Conservation (phyloP, 2,888 invertebrate genomes). For the Diogma glabrata region DNA sequence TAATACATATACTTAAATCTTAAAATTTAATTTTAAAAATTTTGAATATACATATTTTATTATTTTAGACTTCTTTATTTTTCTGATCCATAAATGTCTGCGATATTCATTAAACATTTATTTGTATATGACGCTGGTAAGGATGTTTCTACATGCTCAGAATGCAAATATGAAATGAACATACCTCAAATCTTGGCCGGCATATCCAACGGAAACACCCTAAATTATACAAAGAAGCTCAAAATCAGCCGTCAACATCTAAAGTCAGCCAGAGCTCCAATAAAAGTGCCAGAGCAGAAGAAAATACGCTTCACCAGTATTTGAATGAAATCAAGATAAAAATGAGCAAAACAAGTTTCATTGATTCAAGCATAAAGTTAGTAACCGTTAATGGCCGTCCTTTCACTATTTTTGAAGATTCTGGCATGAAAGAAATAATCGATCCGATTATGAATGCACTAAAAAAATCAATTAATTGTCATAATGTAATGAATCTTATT, state of each 20-base stretch:
- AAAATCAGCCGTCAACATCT: conserved; percentile 8
- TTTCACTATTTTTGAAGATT: background rate
- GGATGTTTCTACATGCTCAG: conserved; percentile 3
- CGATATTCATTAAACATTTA: background rate
- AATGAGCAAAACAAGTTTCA: conserved; percentile 6
- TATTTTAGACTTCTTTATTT: too few species aligned
- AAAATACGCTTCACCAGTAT: conserved; percentile 7
- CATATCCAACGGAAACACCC: conserved; percentile 7
- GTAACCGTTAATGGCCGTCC: conserved; percentile 7
- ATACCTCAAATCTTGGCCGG: background rate
- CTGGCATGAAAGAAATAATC: too few species aligned
- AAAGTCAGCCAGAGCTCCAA: conserved; percentile 7
- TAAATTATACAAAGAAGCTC: conserved; percentile 7
- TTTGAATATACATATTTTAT: too few species aligned
- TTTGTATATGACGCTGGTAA: background rate
- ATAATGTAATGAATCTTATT: background rate
- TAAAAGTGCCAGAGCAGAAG: conserved; percentile 9
- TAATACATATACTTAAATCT: too few species aligned
- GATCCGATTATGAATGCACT: conserved; percentile 4
- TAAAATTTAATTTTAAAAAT: too few species aligned
- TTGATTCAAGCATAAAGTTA: conserved; percentile 4
- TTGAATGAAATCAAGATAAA: conserved; percentile 1
- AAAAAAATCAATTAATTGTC: conserved; percentile 1
- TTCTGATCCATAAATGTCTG: conserved; percentile 2
- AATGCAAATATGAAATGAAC: conserved; percentile 2